Evolutionary conservation across 2,888 invertebrate genomes (phyloP).

Genomic region (Cheilosia pagana): DNA sequence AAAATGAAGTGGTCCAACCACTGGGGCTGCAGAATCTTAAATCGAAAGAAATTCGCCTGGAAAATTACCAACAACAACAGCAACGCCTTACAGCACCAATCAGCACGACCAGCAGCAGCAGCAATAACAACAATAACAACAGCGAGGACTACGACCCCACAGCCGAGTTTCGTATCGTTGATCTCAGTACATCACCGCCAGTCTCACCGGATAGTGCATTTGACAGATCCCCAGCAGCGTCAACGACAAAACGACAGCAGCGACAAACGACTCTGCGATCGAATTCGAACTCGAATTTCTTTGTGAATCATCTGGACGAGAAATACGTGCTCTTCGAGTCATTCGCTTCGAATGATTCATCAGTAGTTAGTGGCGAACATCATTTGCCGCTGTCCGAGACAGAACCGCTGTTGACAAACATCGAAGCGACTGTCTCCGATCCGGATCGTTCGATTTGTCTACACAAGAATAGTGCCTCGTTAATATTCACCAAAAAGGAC

Average conservation of each 20-base stretch:
- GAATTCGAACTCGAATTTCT: slow-evolving; percentile 67
- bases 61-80: slow-evolving; percentile 48
- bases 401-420: slow-evolving; percentile 81
- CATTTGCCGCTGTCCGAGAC: slow-evolving; percentile 81
- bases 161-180: slow-evolving; percentile 76
- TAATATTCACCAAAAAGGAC: slow-evolving; percentile 83
- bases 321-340: slow-evolving; percentile 65
- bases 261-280: slow-evolving; percentile 34
- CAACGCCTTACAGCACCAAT: slow-evolving; percentile 38
- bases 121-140: slow-evolving; percentile 38
- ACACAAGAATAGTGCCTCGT: slow-evolving; percentile 82
- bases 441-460: slow-evolving; percentile 81
- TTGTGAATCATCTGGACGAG: slow-evolving; percentile 69
- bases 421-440: slow-evolving; percentile 80
- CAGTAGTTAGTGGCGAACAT: slow-evolving; percentile 30
- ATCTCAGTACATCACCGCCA: slow-evolving; percentile 77
- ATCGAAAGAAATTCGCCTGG: slow-evolving; percentile 52
- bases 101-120: slow-evolving; percentile 38
- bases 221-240: slow-evolving; percentile 40
- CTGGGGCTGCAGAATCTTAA: slow-evolving; percentile 48
- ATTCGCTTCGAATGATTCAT: slow-evolving; percentile 64
- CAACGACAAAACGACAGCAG: slow-evolving; percentile 7
- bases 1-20: slow-evolving; percentile 73
- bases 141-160: slow-evolving; percentile 60
- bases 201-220: slow-evolving; percentile 60